These are phyloP conservation scores for Ichneumoninae sp. DNA, from an alignment of 2,888 invertebrate species.

Conservation along the genomic window DNA sequence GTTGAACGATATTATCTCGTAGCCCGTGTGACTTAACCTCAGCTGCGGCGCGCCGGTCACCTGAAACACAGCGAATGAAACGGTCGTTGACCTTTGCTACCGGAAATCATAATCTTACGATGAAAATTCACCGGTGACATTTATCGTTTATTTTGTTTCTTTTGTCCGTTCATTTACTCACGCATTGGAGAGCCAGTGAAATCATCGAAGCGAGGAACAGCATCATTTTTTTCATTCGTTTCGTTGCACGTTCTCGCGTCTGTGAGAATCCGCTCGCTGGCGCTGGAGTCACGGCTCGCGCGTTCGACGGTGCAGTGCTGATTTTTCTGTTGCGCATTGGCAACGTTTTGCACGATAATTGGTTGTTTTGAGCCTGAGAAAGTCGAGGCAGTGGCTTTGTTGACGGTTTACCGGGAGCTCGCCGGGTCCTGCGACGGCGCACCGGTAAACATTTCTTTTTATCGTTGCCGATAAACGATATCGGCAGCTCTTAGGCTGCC, in stretches of 20 bases:
- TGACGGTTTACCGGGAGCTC: background rate
- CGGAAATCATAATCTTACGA: background rate
- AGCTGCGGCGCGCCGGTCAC: constrained; percentile 48
- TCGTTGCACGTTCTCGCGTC: background rate
- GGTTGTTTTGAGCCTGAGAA: constrained; percentile 31
- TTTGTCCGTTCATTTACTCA: constrained; percentile 33
- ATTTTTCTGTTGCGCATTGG: background rate
- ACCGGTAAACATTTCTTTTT: constrained; percentile 26
- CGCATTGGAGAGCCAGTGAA: constrained; percentile 26
- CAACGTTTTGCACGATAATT: constrained; percentile 20
- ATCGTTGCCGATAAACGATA: background rate
- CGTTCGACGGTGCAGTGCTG: constrained; percentile 3
- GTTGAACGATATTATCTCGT: constrained; percentile 63
- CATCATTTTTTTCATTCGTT: constrained; percentile 20
- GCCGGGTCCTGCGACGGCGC: background rate
- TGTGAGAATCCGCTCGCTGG: background rate
- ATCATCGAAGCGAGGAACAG: constrained; percentile 14
- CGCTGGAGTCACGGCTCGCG: background rate
- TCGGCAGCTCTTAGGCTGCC: background rate
- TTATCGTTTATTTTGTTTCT: background rate
- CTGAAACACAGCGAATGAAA: background rate
- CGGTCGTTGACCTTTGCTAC: background rate
- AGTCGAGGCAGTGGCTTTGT: constrained; percentile 22
- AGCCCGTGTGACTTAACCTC: constrained; percentile 57
- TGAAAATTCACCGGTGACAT: background rate